phyloP scores from a whole-genome alignment of 2,113 vertebrate genomes.

The Tylochromis polylepis region DNA sequence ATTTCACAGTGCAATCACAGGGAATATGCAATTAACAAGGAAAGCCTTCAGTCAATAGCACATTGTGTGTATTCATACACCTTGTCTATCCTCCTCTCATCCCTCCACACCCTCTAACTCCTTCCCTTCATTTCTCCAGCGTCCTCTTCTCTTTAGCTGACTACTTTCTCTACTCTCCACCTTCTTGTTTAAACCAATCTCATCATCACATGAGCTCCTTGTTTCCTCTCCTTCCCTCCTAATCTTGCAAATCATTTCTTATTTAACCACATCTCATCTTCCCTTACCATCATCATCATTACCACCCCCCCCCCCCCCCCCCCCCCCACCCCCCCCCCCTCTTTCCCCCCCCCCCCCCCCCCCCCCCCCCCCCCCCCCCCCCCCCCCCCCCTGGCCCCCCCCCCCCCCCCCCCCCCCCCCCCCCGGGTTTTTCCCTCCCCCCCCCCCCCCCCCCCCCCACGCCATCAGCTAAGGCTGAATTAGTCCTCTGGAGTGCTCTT shows the following conservation, averaged over 20 bases:
- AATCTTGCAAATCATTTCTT: constrained; percentile 42
- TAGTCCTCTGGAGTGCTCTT: constrained; percentile 76
- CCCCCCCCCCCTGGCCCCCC: no score
- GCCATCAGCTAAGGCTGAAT: constrained; percentile 65
- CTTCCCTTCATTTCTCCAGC: constrained; percentile 19
- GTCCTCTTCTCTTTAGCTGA: constrained; percentile 36
- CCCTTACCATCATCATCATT: constrained; percentile 36
- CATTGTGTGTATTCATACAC: constrained; percentile 29
- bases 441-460: constrained; percentile 10
- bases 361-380: no score
- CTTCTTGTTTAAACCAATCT: constrained; percentile 23
- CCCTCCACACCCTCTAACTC: not conserved
- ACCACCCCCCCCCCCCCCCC: not conserved
- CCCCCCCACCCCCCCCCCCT: no score
- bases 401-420: no score
- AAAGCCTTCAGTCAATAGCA: constrained; percentile 55
- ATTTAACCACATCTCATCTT: constrained; percentile 45
- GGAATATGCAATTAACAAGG: constrained; percentile 57
- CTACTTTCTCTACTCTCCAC: constrained; percentile 17
- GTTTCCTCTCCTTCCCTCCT: constrained; percentile 6
- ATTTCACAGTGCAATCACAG: constrained; percentile 41
- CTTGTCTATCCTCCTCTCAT: constrained; percentile 15
- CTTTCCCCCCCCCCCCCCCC: no score
- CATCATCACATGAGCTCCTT: constrained; percentile 15
- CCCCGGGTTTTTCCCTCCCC: no score